phyloP scores from a whole-genome alignment of 2,888 invertebrate genomes.

The Phaedon cochleariae region DNA sequence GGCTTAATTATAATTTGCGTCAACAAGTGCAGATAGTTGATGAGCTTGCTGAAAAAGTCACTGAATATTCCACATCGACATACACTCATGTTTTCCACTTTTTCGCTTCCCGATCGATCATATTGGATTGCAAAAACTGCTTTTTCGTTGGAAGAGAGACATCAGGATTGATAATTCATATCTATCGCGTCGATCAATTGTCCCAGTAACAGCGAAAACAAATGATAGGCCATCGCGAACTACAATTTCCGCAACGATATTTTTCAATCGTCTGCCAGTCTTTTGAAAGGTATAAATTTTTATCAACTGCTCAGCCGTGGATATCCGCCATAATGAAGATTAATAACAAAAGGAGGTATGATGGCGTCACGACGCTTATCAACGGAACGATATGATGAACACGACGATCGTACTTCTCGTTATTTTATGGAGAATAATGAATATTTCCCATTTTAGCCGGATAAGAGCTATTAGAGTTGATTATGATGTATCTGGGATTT shows the following conservation, averaged over 20 bases:
- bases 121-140: not conserved
- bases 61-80: too few species aligned
- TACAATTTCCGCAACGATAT: slow-evolving; percentile 14
- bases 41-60: too few species aligned
- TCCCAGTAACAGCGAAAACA: not conserved
- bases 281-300: slow-evolving; percentile 22
- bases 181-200: not conserved
- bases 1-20: too few species aligned
- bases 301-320: slow-evolving; percentile 18
- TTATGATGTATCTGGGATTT: not conserved
- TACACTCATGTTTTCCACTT: too few species aligned
- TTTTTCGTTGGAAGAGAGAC: not conserved
- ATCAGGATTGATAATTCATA: not conserved
- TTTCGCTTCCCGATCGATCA: too few species aligned
- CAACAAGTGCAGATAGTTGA: too few species aligned
- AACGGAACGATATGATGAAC: not conserved
- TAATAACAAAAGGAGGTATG: slow-evolving; percentile 22
- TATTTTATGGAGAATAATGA: not conserved
- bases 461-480: not conserved
- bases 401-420: not conserved
- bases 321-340: slow-evolving; percentile 20
- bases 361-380: slow-evolving; percentile 13
- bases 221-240: not conserved
- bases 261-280: slow-evolving; percentile 13
- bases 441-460: not conserved